Base-by-base conservation (phyloP, 1,140 invertebrate species). In the Bombus cullumanus region DNA sequence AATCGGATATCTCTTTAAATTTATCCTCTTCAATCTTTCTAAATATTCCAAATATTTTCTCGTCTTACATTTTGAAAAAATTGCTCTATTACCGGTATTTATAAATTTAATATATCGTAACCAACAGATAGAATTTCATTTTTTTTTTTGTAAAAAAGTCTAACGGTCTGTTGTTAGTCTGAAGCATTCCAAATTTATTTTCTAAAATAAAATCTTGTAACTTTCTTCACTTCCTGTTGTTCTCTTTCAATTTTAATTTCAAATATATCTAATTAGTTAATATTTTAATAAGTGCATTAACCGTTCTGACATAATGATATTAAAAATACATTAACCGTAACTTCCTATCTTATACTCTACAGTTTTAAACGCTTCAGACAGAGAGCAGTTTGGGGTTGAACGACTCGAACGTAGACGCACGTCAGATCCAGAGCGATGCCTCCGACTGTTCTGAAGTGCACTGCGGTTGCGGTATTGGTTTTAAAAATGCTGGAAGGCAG, bases 341-440 rank as follows among this genome's bases (percentile, higher is more conserved):
- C 18, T 43, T 41, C 37, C 12, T 59, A 39, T 73, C 53, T 73
- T 72, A 87, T 79, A 77, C 47, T 79, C 62, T 73, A 88, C 62
- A 76, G 34, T 57, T 73, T 64, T 75, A 57, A 85, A 85, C 76
- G 81, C 81, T 91, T 82, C 76, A 88, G 89, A 84, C 78, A 88
- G 86, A 89, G 64, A 81, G 41, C 71, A 83, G 68, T 88, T 28
- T 68, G 64, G 59, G 43, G 15, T 75, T 72, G 57, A 80, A 80
- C 68, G 47, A 85, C 37, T 62, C 47, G 43, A 57, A 34, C 31
- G 66, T 53, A 31, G 81, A 66, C 15, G 39, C 6, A 3, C 34
- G 83, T 47, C 76, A 79, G 66, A 47, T 43, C 9, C 59, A 47
- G 59, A 47, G 39, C 72, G 81, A 83, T n/a, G 71, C 76, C n/a